Base-by-base conservation (phyloP, 2,113 vertebrate species). In the Proterorhinus semilunaris region DNA sequence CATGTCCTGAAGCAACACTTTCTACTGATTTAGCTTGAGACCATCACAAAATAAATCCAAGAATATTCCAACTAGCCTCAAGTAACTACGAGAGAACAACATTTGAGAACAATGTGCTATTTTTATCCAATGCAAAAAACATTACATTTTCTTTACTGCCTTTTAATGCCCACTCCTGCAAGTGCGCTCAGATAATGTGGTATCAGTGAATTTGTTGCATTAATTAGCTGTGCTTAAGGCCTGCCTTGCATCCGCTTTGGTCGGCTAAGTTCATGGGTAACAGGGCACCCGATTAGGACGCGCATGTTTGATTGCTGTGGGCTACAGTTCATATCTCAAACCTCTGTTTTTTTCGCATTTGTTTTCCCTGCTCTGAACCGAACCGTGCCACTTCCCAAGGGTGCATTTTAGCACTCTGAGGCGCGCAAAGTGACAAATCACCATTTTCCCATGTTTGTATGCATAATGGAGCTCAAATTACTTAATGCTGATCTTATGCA, bases 361-460 rank as follows among this genome's bases (percentile, higher is more conserved):
- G 79, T 84, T 89, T 81, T 83, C 69, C 76, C 74, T 74, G 71
- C 82, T 80, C 81, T 84, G 75, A 91, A 89, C 82, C 72, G 68
- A 91, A 89, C 82, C 72, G 68, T 83, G 79, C 78, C 77, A 80
- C 85, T 79, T 89, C 88, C 83, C 87, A 83, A 76, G 88, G 78
- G 91, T 80, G 71, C 84, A 84, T 86, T 90, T 86, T 88, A 81
- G 75, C 83, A 88, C 74, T 84, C 76, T 55, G 86, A 86, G 79
- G 79, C 82, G 83, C 82, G 72, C 74, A 52, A 69, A 75, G 80
- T 90, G 87, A 91, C 87, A 91, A 90, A 91, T 91, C 80, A 88
- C 87, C 87, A 83, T 89, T 88, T 88, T 77, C 63, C 79, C 80
- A 80, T 83, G 83, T 91, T 92, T 91, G 86, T 82, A 85, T 88